Evolutionary conservation across 2,888 invertebrate species (phyloP), one percentile per base, ranked within the genome.

Genomic region (Hemaris fuciformis): DNA sequence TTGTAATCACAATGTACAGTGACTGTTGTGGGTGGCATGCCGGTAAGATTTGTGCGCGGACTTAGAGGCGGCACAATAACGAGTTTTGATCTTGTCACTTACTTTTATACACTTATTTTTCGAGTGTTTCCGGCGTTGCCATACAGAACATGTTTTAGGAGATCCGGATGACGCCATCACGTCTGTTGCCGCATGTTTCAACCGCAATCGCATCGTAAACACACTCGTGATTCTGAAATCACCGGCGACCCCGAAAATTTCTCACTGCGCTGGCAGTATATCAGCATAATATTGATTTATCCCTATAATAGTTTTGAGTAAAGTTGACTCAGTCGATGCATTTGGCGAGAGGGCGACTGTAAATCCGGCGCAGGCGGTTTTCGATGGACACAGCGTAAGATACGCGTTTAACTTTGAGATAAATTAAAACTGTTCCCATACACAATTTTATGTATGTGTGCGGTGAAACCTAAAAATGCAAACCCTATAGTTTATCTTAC

Each of bases 131-230:
- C 53, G 27, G 53, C 15, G 27, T 27, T 31, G 31, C 15, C 31
- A 27, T 31, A 5, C n/a, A 31, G 31, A 53, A 53, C 27, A 31
- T 31, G 53, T 53, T 53, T 53, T 53, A 27, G 48, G 48, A 31
- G 53, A 53, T 18, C 27, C 27, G 53, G 53, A 53, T 53, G 53
- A 53, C 53, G 53, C 53, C 53, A 53, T 53, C 53, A 53, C 27
- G 53, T 53, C 53, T 53, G 23, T 45, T 3, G 15, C 53, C 53
- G 31, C 27, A 27, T 18, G 53, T 27, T 45, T 23, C 23, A 53
- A 53, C 27, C n/a, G n/a, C 25, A 27, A 48, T 13, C 23, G 20
- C 27, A 7, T 27, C 31, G 3, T 53, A 4, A 45, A 13, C n/a
- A 20, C 6, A 46, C 27, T 8, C 38, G 38, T 38, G 38, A 38